These are phyloP conservation scores for Bruchidius siliquastri DNA, from an alignment of 2,888 invertebrate genomes.

Conservation along the genomic window DNA sequence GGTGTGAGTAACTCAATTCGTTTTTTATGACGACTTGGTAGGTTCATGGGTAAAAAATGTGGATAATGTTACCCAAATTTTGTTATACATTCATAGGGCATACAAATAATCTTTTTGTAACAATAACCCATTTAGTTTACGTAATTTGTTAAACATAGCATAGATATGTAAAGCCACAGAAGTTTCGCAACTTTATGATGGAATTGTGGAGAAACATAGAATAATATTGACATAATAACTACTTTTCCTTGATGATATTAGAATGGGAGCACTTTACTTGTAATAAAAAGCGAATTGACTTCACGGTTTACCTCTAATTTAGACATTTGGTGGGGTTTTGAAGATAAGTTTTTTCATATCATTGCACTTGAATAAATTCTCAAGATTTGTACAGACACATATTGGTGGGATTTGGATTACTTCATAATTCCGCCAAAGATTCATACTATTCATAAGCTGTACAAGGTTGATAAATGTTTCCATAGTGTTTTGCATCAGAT, in stretches of 20 bases:
- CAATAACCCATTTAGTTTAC: too few species aligned
- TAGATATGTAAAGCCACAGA: too few species aligned
- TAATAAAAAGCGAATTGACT: neutral
- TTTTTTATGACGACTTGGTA: neutral
- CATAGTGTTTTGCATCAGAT: neutral
- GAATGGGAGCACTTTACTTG: too few species aligned
- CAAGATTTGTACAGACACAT: neutral
- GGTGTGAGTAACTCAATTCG: neutral
- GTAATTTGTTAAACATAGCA: too few species aligned
- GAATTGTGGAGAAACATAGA: too few species aligned
- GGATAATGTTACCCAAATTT: too few species aligned
- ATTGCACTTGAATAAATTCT: neutral
- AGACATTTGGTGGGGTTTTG: neutral
- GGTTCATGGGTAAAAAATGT: too few species aligned
- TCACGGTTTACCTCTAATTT: neutral
- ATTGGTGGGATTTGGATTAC: neutral
- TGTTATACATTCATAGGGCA: too few species aligned
- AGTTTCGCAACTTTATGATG: too few species aligned
- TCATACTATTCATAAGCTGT: neutral
- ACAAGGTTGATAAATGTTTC: neutral
- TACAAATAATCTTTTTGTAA: too few species aligned
- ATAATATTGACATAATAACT: too few species aligned
- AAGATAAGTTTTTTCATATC: neutral
- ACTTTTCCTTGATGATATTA: neutral
- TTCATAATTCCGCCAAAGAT: neutral